Evolutionary conservation across 2,888 invertebrate genomes (phyloP).

Genomic region (Diarsia dahlii): DNA sequence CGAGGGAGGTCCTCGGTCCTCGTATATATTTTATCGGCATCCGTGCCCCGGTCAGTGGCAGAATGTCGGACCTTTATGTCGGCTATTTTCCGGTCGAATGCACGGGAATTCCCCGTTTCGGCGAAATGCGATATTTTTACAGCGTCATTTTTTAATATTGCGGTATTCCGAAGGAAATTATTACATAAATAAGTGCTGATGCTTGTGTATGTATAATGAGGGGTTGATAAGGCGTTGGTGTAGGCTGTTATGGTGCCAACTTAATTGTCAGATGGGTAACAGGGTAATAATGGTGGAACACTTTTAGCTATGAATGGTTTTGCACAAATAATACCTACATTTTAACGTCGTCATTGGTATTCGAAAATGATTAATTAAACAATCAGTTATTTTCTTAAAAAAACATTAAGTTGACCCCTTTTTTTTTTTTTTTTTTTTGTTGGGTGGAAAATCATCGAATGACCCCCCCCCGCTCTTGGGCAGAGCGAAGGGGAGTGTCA

Average conservation of each 20-base stretch:
- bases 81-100: conserved; percentile 88
- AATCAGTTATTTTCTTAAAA: too few relatives aligned
- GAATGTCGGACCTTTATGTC: conserved; percentile 87
- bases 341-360: too few relatives aligned
- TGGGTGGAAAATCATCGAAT: too few relatives aligned
- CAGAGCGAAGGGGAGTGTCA: too few relatives aligned
- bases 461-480: too few relatives aligned
- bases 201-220: conserved; percentile 30
- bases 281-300: not conserved
- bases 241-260: conserved; percentile 4
- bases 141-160: conserved; percentile 79
- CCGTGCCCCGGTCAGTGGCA: conserved; percentile 81
- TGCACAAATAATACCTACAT: too few relatives aligned
- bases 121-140: conserved; percentile 84
- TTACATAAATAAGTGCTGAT: conserved; percentile 36
- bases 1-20: conserved; percentile 65
- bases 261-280: not conserved
- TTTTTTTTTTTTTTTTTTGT: too few relatives aligned
- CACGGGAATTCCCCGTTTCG: conserved; percentile 85
- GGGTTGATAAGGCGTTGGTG: conserved; percentile 16
- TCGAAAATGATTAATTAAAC: too few relatives aligned
- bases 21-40: conserved; percentile 82
- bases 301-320: not conserved
- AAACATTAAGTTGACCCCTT: too few relatives aligned
- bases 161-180: conserved; percentile 48